A percentile compares a stretch with the other conserved stretches of the same genome.
Conservation (phyloP, 2,888 invertebrate species). For the Drosophila rubida region DNA sequence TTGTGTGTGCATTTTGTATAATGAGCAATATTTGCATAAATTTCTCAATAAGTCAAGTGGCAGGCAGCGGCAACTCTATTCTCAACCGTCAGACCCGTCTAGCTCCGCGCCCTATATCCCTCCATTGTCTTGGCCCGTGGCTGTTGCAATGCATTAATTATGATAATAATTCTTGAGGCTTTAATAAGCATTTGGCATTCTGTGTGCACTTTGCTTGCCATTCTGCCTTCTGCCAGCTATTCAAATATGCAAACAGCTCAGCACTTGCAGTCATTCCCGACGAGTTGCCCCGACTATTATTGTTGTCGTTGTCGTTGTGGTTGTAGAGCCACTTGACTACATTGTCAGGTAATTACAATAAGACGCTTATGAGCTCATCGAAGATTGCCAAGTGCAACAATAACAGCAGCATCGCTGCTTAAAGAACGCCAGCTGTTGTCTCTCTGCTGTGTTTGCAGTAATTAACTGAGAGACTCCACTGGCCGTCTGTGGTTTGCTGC, state of each 20-base stretch:
- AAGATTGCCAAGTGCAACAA: slow-evolving; percentile 59
- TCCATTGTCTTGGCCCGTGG: background rate
- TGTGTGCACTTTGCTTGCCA: slow-evolving; percentile 45
- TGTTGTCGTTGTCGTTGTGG: slow-evolving; percentile 10
- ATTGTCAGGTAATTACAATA: slow-evolving; percentile 80
- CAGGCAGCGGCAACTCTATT: slow-evolving; percentile 24
- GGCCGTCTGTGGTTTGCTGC: slow-evolving; percentile 17
- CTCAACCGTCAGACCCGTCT: slow-evolving; percentile 17
- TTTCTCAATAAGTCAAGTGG: slow-evolving; percentile 52
- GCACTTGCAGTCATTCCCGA: slow-evolving; percentile 43
- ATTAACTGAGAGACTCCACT: slow-evolving; percentile 51
- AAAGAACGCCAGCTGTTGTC: background rate
- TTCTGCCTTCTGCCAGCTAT: slow-evolving; percentile 41
- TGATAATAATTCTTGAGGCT: slow-evolving; percentile 74
- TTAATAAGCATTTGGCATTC: slow-evolving; percentile 68
- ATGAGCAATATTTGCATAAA: slow-evolving; percentile 65
- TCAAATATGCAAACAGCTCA: slow-evolving; percentile 65
- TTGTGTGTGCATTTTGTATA: slow-evolving; percentile 37
- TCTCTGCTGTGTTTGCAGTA: slow-evolving; percentile 35
- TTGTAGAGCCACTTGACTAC: slow-evolving; percentile 56
- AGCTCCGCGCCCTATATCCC: slow-evolving; percentile 38
- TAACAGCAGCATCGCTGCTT: background rate
- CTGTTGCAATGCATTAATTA: slow-evolving; percentile 67
- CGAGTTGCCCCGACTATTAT: slow-evolving; percentile 11
- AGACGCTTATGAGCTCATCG: slow-evolving; percentile 75